Evolutionary conservation across 2,888 invertebrate species (phyloP).

Genomic region (Nemoura dubitans): DNA sequence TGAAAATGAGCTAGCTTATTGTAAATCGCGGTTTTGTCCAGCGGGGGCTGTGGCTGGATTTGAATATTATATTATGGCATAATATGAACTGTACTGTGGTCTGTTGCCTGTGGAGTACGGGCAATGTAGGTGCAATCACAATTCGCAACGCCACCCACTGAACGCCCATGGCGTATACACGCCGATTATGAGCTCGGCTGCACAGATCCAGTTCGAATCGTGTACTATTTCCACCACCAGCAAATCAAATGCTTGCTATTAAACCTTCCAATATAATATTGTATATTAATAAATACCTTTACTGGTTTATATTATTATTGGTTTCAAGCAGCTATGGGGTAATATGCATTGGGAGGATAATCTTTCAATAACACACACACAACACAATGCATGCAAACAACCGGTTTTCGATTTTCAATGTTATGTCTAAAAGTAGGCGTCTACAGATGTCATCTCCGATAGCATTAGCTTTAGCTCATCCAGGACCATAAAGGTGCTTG

Average conservation of each 20-base stretch:
- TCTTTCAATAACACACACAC: not conserved
- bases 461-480: not conserved
- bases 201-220: not conserved
- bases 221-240: not conserved
- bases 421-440: conserved; percentile 3
- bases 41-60: not conserved
- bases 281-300: not conserved
- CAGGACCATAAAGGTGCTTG: not conserved
- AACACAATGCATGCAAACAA: not conserved
- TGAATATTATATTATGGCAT: no score
- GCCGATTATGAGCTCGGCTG: no score
- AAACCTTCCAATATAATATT: not conserved
- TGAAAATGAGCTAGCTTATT: not conserved
- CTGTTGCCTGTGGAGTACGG: not conserved
- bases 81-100: no score
- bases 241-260: not conserved
- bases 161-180: not conserved
- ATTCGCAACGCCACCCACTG: not conserved
- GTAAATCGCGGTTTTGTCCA: no score
- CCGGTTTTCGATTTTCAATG: conserved; percentile 7
- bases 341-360: not conserved
- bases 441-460: conserved; percentile 12
- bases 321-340: not conserved
- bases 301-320: not conserved
- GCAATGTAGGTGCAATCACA: not conserved